A percentile compares a stretch with the other conserved stretches of the same genome.
These are phyloP conservation scores for Porites lobata DNA, from an alignment of 92 coral and sea anemone species.

Conservation along the genomic window DNA sequence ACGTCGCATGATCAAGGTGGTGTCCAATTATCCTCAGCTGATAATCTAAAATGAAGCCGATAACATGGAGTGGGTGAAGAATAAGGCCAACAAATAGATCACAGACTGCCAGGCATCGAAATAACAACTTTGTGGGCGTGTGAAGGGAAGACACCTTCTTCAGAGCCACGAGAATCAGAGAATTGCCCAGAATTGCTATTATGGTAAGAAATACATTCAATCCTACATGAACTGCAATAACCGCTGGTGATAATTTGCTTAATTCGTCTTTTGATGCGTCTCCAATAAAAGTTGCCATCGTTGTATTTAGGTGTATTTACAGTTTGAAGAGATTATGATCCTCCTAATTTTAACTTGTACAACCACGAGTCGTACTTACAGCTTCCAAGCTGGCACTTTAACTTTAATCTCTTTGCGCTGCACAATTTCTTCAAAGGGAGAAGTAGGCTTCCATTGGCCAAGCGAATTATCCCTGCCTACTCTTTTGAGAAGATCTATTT, in stretches of 20 bases:
- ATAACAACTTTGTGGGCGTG: background rate
- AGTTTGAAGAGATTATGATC: background rate
- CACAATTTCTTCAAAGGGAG: too few species aligned
- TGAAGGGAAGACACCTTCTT: constrained; percentile 16
- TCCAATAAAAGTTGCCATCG: background rate
- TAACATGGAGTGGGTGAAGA: background rate
- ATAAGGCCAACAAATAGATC: constrained; percentile 14
- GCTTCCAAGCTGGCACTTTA: too few species aligned
- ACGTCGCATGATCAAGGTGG: background rate
- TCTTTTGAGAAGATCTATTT: too few species aligned
- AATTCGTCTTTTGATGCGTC: background rate
- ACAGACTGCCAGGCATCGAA: constrained; percentile 12
- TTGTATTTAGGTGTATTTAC: background rate
- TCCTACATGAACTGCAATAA: background rate
- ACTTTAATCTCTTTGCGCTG: too few species aligned
- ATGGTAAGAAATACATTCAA: background rate
- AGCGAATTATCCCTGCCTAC: too few species aligned
- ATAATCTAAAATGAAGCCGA: background rate
- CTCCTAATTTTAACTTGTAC: too few species aligned
- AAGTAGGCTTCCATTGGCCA: too few species aligned
- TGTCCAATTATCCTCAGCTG: background rate
- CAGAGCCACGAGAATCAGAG: constrained; percentile 12
- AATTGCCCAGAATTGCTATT: background rate
- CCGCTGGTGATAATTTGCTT: background rate
- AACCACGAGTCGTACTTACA: too few species aligned